Evolutionary conservation across 2,888 invertebrate species (phyloP), one percentile per base, ranked within the genome.

Genomic region (Tenthredo livida): DNA sequence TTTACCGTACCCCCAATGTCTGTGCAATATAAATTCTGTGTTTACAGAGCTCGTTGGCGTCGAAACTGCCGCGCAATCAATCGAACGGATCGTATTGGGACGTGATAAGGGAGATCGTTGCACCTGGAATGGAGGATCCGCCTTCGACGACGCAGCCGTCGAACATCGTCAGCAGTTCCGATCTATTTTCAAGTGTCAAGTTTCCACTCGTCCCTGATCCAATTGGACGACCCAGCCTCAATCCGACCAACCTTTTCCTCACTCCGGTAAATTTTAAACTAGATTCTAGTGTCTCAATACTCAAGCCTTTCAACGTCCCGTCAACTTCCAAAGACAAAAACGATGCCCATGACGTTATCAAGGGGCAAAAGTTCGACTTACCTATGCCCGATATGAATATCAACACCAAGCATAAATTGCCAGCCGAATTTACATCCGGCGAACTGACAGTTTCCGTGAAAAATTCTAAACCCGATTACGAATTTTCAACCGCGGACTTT

Each of bases 31-130:
- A 25, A 58, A 73, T 65, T 21, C 12, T 10, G n/a, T 29, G n/a
- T 43, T 43, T 73, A 15, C 88, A 94, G 94, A 96, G 95, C 87
- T 97, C 97, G 0, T 92, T 97, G 73, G 96, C 96, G 47, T 96
- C 97, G 0, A 98, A 98, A 93, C 96, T 98, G 90, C 98, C 98
- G 0, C 94, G 97, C 50, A 97, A 97, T 90, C 96, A 96, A 90
- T 96, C 96, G 88, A 97, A 97, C 90, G 96, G 96, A 4, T 94
- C 96, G 5, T 93, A 97, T 61, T 97, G 97, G 97, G 96, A 96
- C 90, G 96, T 96, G 90, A 96, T 97, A 85, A 95, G 96, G 83
- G 97, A 97, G 87, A 95, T 97, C 90, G 94, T 97, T 82, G 97
- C 96, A 61, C 96, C 96, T 89, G 96, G 96, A 84, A 94, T 96